Base-by-base conservation (phyloP, 2,888 invertebrate species). In the Ptilodon capucinus region DNA sequence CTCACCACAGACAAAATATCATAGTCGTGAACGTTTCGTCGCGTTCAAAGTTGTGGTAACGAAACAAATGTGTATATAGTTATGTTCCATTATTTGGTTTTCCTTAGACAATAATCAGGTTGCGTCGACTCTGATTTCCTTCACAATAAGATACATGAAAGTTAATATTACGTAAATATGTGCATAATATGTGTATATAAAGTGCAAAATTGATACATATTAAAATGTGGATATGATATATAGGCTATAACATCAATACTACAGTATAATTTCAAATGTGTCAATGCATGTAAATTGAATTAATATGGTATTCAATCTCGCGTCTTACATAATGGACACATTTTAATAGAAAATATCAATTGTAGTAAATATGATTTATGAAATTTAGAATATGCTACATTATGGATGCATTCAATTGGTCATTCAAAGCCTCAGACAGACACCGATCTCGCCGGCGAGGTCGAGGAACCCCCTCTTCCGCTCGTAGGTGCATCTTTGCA, bases 231-330 rank as follows among this genome's bases (percentile, higher is more conserved):
- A 42, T 53, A 44, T 47, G 61, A 58, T 48, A 51, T 51, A 9
- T 28, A 66, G 57, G 54, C 50, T 44, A 48, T 45, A 39, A 60
- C 55, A 60, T 46, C 49, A 42, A 66, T 35, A 44, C 55, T 60
- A 63, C 39, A 16, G 42, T 39, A 54, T 51, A 42, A 45, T 50
- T 51, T 51, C 54, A 79, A 84, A 84, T 79, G 71, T 78, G 65
- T 70, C 64, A 79, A 78, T 69, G 60, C 74, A 79, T 80, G 83
- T 75, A 78, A 76, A 81, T 62, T 70, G 80, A 82, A 81, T 81
- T 83, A 70, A 60, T 66, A 46, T 51, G 50, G 71, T 81, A 82
- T 80, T 76, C 81, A 70, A 81, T 81, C 86, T 87, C 90, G 89
- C 89, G 86, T 83, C 87, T 69, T 74, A 78, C 86, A 79, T 73